Conservation (phyloP, 2,888 invertebrate species). For the Drosophila affinis region DNA sequence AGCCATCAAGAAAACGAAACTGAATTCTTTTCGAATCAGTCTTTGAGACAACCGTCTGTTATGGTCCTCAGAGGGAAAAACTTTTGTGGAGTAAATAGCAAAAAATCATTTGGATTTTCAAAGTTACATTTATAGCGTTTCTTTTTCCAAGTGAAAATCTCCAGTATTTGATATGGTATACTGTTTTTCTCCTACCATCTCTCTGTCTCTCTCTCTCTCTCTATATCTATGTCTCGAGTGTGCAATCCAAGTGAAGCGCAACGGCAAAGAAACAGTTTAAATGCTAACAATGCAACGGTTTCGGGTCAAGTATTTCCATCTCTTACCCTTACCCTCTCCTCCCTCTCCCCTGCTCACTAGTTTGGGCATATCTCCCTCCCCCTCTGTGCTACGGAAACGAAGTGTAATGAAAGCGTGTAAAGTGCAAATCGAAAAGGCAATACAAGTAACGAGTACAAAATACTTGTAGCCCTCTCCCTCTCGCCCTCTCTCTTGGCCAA, state of each 20-base stretch:
- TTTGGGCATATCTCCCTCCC: neutral
- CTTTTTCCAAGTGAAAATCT: neutral
- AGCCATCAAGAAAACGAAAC: too few species aligned
- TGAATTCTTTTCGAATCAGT: too few species aligned
- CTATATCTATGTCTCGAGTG: slow-evolving; percentile 56
- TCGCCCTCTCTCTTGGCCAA: neutral
- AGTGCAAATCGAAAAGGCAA: slow-evolving; percentile 77
- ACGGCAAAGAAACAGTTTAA: slow-evolving; percentile 53
- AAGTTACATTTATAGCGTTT: too few species aligned
- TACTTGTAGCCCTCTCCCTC: slow-evolving; percentile 20
- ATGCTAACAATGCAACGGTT: slow-evolving; percentile 66
- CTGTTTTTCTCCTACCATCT: neutral
- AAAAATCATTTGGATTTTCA: too few species aligned
- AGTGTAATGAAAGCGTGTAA: slow-evolving; percentile 78
- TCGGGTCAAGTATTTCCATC: slow-evolving; percentile 52
- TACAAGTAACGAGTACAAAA: slow-evolving; percentile 63
- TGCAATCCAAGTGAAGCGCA: slow-evolving; percentile 56
- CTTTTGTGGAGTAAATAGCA: too few species aligned
- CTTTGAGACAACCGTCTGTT: too few species aligned
- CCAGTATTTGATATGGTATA: neutral
- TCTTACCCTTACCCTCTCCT: neutral
- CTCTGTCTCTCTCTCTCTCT: neutral
- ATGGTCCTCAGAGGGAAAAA: too few species aligned
- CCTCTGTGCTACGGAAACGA: slow-evolving; percentile 66
- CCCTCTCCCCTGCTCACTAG: neutral